These are phyloP conservation scores for Malacosoma neustria DNA, from an alignment of 2,888 invertebrate genomes.

Conservation along the genomic window DNA sequence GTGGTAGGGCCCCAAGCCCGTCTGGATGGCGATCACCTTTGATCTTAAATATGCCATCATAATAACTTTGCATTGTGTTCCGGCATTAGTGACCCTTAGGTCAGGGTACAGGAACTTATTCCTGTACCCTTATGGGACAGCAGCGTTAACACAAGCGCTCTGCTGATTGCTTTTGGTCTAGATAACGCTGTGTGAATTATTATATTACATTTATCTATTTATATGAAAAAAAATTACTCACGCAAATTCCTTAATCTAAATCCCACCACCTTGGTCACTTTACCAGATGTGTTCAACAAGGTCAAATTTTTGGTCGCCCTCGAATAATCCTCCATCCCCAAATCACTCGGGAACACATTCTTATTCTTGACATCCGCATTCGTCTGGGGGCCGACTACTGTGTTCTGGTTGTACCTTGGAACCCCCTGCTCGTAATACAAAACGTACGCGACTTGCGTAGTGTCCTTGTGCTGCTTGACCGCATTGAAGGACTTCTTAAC, in stretches of 20 bases:
- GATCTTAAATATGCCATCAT: too few relatives aligned
- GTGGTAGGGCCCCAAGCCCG: too few relatives aligned
- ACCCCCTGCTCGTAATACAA: slow-evolving; percentile 61
- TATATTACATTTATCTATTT: slow-evolving; percentile 13
- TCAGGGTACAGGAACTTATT: too few relatives aligned
- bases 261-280: slow-evolving; percentile 53
- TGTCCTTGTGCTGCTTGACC: slow-evolving; percentile 29
- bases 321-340: slow-evolving; percentile 44
- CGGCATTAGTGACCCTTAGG: too few relatives aligned
- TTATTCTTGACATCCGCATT: slow-evolving; percentile 41
- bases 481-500: slow-evolving; percentile 45
- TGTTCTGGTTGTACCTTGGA: slow-evolving; percentile 33
- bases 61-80: too few relatives aligned
- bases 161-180: too few relatives aligned
- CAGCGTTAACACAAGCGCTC: too few relatives aligned
- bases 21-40: too few relatives aligned
- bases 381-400: slow-evolving; percentile 35
- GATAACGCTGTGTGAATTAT: too few relatives aligned
- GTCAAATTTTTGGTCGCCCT: slow-evolving; percentile 53
- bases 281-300: slow-evolving; percentile 49
- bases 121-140: too few relatives aligned
- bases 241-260: slow-evolving; percentile 57
- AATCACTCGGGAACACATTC: slow-evolving; percentile 51
- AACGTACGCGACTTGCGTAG: slow-evolving; percentile 55
- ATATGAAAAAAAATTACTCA: slow-evolving; percentile 30